These are phyloP conservation scores for Desmodus rotundus DNA, from an alignment of 2,113 vertebrate genomes.

Conservation along the genomic window DNA sequence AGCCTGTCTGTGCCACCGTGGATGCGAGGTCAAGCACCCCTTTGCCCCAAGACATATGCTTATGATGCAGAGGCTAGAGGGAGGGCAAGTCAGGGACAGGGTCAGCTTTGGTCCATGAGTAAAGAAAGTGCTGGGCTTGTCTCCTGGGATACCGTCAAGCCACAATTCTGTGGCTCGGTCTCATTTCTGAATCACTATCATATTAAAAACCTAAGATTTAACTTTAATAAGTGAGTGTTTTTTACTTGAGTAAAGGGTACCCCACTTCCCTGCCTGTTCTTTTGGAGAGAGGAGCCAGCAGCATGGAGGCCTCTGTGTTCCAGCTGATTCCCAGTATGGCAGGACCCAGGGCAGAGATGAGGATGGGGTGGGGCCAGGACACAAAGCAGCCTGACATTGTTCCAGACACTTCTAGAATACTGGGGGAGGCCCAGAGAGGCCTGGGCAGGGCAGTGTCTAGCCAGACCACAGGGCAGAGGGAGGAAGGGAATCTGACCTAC, in stretches of 20 bases:
- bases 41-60: neutral
- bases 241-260: neutral
- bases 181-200: neutral
- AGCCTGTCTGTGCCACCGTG: neutral
- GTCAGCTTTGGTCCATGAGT: neutral
- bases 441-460: neutral
- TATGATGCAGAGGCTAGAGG: neutral
- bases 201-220: neutral
- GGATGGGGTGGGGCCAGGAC: neutral
- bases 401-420: constrained; percentile 31
- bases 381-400: neutral
- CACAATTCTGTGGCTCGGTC: neutral
- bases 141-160: neutral
- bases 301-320: neutral
- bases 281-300: neutral
- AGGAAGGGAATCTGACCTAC: constrained; percentile 57
- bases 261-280: neutral
- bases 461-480: constrained; percentile 35
- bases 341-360: neutral
- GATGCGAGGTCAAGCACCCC: neutral
- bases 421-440: neutral
- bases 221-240: constrained; percentile 3
- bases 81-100: no score
- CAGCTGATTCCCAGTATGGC: neutral
- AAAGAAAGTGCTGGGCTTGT: neutral